phyloP scores from a whole-genome alignment of 30 jellyfish, hydroid and myxozoan species.

The Nemopilema nomurai region DNA sequence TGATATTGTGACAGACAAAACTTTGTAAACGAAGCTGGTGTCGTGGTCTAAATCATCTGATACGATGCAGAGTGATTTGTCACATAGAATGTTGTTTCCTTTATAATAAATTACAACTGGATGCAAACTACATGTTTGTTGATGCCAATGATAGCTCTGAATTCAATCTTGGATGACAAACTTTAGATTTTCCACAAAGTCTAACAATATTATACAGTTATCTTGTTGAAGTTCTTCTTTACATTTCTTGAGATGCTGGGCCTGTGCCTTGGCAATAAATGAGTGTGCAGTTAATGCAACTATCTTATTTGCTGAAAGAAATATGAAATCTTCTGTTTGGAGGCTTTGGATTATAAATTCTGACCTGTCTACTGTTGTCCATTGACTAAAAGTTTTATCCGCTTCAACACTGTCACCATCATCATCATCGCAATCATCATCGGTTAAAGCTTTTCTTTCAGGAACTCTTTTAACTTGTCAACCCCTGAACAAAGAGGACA shows the following conservation, averaged over 20 bases:
- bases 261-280: slow-evolving; percentile 62
- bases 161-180: slow-evolving; percentile 69
- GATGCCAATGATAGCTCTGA: slow-evolving; percentile 62
- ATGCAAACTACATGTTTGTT: slow-evolving; percentile 44
- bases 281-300: slow-evolving; percentile 62
- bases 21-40: slow-evolving; percentile 41
- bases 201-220: slow-evolving; percentile 44
- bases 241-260: slow-evolving; percentile 31
- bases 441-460: slow-evolving; percentile 1
- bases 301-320: slow-evolving; percentile 44
- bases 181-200: slow-evolving; percentile 62
- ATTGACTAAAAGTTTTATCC: slow-evolving; percentile 40
- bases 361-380: slow-evolving; percentile 54
- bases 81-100: not conserved
- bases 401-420: slow-evolving; percentile 6
- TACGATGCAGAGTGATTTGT: slow-evolving; percentile 52
- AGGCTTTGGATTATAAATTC: slow-evolving; percentile 14
- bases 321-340: slow-evolving; percentile 37
- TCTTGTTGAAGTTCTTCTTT: slow-evolving; percentile 26
- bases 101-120: slow-evolving; percentile 35
- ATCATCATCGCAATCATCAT: not conserved
- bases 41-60: slow-evolving; percentile 72
- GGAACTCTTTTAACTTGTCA: slow-evolving; percentile 4
- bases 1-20: slow-evolving; percentile 13
- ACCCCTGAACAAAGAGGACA: slow-evolving; percentile 61